Base-by-base conservation (phyloP, 2,113 vertebrate genomes). In the Pseudolaguvia tuberculata region DNA sequence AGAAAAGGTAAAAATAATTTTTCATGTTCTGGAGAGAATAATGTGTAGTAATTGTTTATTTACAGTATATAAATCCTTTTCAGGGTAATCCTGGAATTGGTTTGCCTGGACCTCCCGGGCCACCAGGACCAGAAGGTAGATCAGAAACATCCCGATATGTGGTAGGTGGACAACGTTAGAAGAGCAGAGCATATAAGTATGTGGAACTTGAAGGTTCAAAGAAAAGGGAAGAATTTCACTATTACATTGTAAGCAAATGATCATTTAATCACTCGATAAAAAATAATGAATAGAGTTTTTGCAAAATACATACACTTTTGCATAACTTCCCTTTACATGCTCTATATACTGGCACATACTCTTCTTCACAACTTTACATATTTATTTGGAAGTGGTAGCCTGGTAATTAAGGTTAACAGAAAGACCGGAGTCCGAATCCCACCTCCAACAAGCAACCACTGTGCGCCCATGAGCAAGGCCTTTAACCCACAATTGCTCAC, bases 1-100 rank as follows among this genome's bases (percentile, higher is more conserved):
- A 29, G 90, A 92, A 76, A 94, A 94, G 91, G 93, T 93, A 83
- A 0, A 70, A 71, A 79, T 69, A 45, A 15, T 52, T 3, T 9
- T 8, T 12, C 29, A 59, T n/a, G 14, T 2, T 75, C 20, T 47
- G 55, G 42, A 63, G 39, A 42, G 39, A 42, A 42, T 42, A 42
- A 8, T 42, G 39, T 42, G 4, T 42, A 42, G 4, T 42, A 9
- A 42, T 5, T 42, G 1, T 42, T 42, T 42, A 7, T 42, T 42
- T 42, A 35, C 6, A 35, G 3, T 4, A 35, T 4, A 4, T 6
- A 3, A 4, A 4, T 73, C 77, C 21, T 81, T 66, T 79, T 80
- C 76, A 95, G 94, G 92, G 91, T 39, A 92, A 93, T 83, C 35
- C 81, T 76, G 91, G 88, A 12, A 79, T 92, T 51, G 90, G 91